Evolutionary conservation across 2,113 vertebrate species (phyloP).

Genomic region (Cynoglossus semilaevis): DNA sequence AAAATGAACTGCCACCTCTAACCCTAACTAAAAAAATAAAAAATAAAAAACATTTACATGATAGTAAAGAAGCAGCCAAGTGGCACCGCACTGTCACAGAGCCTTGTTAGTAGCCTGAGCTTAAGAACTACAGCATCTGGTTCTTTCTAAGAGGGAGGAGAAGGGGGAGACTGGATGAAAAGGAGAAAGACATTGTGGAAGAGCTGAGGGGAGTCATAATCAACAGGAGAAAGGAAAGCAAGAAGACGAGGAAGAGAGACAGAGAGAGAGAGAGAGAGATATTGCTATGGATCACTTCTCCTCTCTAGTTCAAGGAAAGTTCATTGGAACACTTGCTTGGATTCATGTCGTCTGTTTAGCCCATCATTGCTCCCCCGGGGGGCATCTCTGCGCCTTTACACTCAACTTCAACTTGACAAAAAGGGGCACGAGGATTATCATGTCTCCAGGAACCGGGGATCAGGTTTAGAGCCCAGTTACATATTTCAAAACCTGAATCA

Average conservation of each 20-base stretch:
- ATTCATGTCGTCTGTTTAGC: slow-evolving; percentile 69
- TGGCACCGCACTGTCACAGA: slow-evolving; percentile 66
- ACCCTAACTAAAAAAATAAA: slow-evolving; percentile 40
- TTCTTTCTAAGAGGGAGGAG: slow-evolving; percentile 21
- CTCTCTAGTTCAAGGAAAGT: slow-evolving; percentile 71
- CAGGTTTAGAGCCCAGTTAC: slow-evolving; percentile 49
- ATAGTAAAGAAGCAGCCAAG: slow-evolving; percentile 64
- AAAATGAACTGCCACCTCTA: slow-evolving; percentile 68
- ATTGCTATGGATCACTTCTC: slow-evolving; percentile 55
- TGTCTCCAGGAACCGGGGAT: slow-evolving; percentile 61
- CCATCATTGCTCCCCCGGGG: slow-evolving; percentile 57
- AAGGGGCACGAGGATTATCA: slow-evolving; percentile 57
- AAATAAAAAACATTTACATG: slow-evolving; percentile 33
- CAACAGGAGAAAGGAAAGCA: slow-evolving; percentile 1
- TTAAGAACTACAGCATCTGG: slow-evolving; percentile 58
- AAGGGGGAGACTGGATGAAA: slow-evolving; percentile 31
- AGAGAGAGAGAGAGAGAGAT: slow-evolving; percentile 23
- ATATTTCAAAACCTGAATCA: slow-evolving; percentile 53
- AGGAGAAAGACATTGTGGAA: slow-evolving; percentile 6
- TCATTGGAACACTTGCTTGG: slow-evolving; percentile 61
- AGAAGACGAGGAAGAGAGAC: no score
- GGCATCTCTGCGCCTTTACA: slow-evolving; percentile 51
- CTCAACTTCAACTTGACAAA: slow-evolving; percentile 63
- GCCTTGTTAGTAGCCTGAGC: slow-evolving; percentile 70
- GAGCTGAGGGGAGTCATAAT: slow-evolving; percentile 21